These are phyloP conservation scores for Perca flavescens DNA, from an alignment of 2,113 vertebrate genomes.

Conservation along the genomic window DNA sequence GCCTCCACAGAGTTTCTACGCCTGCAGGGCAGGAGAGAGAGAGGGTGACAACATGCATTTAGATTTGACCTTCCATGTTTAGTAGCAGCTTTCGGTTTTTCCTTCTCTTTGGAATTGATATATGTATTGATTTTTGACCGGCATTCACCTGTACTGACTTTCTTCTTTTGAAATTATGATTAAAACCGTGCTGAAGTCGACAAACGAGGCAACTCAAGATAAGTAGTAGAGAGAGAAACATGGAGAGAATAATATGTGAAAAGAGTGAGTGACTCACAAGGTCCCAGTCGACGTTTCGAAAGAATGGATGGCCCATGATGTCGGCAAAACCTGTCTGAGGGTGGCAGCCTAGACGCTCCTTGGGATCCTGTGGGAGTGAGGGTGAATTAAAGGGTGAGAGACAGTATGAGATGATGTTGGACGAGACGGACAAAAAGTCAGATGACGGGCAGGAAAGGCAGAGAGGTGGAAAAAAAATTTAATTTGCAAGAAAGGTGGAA, in stretches of 20 bases:
- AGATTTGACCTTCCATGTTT: conserved; percentile 57
- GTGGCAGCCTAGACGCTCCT: conserved; percentile 97
- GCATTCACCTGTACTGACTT: neutral
- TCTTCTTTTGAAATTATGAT: conserved; percentile 11
- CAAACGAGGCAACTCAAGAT: neutral
- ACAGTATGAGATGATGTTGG: conserved; percentile 1
- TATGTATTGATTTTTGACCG: conserved; percentile 32
- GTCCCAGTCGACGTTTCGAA: conserved; percentile 98
- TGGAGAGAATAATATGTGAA: neutral
- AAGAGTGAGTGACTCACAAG: conserved; percentile 86
- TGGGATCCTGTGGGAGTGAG: conserved; percentile 89
- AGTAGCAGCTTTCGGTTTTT: conserved; percentile 30
- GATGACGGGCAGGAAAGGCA: neutral
- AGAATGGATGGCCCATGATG: conserved; percentile 97
- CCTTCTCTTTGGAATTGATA: conserved; percentile 44
- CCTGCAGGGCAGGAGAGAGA: conserved; percentile 23
- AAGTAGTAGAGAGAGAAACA: neutral
- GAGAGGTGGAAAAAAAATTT: conserved; percentile 3
- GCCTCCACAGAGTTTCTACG: conserved; percentile 25
- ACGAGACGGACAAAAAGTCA: conserved; percentile 17
- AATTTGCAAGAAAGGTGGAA: neutral
- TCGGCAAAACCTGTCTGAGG: conserved; percentile 99
- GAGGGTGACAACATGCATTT: conserved; percentile 21
- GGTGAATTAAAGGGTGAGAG: conserved; percentile 51
- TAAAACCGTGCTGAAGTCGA: neutral